Base-by-base conservation (phyloP, 2,888 invertebrate genomes). In the Heliconius cydno region DNA sequence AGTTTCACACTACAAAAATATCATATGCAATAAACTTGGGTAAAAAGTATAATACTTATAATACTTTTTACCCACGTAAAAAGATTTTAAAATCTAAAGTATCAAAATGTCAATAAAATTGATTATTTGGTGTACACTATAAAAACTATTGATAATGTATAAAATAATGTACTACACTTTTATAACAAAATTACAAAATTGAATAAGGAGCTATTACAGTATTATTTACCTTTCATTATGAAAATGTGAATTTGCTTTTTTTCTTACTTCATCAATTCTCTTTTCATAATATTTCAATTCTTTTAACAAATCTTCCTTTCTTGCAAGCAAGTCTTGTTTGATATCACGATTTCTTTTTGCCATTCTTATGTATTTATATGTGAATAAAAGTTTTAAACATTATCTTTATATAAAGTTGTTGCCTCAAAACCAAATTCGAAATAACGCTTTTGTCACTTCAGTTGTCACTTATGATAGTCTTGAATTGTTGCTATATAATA, bases 231-330 rank as follows among this genome's bases (percentile, higher is more conserved):
- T 91, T 72, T 87, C 87, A n/a, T 89, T 85, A 15, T 88, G 85
- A 75, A 77, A 86, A 79, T 52, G 84, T 5, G 80, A 79, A 2
- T 83, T 84, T 19, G 52, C 80, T 68, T 78, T 63, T 3, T 78
- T 66, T 34, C 82, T 85, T 63, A 89, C 87, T 22, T 91, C 88
- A 12, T 87, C 85, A 10, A 93, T 90, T 84, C 87, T 86, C 38
- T 84, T 86, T n/a, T 93, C 90, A 63, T 87, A 90, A 82, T 89
- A 89, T 22, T 88, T 86, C 4, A 94, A 85, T 13, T 92, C 90
- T 25, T 88, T 82, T 30, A 92, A 80, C 63, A 94, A 79, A 67
- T 88, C 87, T 57, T 91, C 86, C 78, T 92, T 94, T 13, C 87
- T 85, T 0, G 85, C 87, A 66, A 90, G 57, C 57, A 92, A 84